These are phyloP conservation scores for Sminthurinus signatus DNA, from an alignment of 1,140 invertebrate genomes.

Conservation along the genomic window DNA sequence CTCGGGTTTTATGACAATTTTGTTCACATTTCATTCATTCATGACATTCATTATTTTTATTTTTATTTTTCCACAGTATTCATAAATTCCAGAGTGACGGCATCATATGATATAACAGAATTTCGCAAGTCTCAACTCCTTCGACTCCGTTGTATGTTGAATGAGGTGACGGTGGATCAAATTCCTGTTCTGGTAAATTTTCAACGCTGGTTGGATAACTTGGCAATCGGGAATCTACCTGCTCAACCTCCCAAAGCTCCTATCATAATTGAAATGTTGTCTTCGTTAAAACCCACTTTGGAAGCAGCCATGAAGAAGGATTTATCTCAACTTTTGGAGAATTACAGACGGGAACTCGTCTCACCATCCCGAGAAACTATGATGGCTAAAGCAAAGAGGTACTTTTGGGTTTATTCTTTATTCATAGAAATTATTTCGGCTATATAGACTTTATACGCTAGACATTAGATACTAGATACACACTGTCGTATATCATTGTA, in stretches of 20 bases:
- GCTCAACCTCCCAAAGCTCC: conserved; percentile 43
- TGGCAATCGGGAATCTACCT: conserved; percentile 44
- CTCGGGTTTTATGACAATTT: no score
- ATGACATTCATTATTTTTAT: conserved; percentile 3
- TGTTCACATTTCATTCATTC: background rate
- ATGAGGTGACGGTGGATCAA: conserved; percentile 63
- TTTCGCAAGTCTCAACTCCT: conserved; percentile 56
- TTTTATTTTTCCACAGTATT: conserved; percentile 16
- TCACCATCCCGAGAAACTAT: conserved; percentile 11
- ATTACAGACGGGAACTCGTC: conserved; percentile 24
- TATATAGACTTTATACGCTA: no score
- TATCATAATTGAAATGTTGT: conserved; percentile 55
- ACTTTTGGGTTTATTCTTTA: background rate
- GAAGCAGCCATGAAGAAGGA: conserved; percentile 20
- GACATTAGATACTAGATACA: no score
- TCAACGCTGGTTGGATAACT: conserved; percentile 59
- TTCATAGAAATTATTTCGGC: no score
- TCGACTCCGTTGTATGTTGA: conserved; percentile 56
- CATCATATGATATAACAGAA: conserved; percentile 60
- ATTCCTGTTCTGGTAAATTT: conserved; percentile 64
- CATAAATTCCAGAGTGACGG: conserved; percentile 15
- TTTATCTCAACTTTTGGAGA: conserved; percentile 12
- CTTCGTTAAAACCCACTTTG: conserved; percentile 39
- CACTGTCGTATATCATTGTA: no score
- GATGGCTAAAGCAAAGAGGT: conserved; percentile 31